Conservation (phyloP, 2,113 vertebrate genomes). For the Sapajus apella region DNA sequence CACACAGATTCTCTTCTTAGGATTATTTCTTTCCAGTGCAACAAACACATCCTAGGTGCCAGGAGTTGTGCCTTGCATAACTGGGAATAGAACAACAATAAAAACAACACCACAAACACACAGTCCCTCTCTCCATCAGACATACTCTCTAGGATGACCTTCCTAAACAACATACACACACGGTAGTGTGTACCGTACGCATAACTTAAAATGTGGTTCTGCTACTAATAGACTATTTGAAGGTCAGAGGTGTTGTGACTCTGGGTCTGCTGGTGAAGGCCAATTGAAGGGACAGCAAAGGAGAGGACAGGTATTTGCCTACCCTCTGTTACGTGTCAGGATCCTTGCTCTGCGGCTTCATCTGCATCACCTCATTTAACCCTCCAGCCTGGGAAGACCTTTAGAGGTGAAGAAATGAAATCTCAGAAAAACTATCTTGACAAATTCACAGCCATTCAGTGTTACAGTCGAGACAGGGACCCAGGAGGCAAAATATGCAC, state of each 20-base stretch:
- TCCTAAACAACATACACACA: not conserved
- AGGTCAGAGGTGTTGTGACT: not conserved
- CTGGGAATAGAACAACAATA: not conserved
- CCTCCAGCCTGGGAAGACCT: not conserved
- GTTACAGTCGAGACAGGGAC: not conserved
- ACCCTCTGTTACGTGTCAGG: not conserved
- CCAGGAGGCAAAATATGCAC: not conserved
- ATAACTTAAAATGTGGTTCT: not conserved
- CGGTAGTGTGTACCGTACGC: accelerated
- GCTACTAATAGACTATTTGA: not conserved
- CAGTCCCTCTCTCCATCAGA: not conserved
- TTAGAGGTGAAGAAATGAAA: not conserved
- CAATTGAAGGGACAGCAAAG: not conserved
- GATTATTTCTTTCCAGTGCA: not conserved
- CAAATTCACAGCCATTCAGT: not conserved
- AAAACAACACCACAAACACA: not conserved
- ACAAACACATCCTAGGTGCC: not conserved
- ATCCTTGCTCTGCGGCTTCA: not conserved
- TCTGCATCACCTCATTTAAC: not conserved
- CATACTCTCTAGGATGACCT: not conserved
- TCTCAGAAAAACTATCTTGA: not conserved
- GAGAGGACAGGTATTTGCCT: not conserved
- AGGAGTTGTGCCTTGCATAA: not conserved
- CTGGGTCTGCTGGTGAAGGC: not conserved
- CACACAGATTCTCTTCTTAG: not conserved